A percentile compares a stretch with the other conserved stretches of the same genome.
Evolutionary conservation across 2,113 vertebrate species (phyloP).

Genomic region (Cavia porcellus): DNA sequence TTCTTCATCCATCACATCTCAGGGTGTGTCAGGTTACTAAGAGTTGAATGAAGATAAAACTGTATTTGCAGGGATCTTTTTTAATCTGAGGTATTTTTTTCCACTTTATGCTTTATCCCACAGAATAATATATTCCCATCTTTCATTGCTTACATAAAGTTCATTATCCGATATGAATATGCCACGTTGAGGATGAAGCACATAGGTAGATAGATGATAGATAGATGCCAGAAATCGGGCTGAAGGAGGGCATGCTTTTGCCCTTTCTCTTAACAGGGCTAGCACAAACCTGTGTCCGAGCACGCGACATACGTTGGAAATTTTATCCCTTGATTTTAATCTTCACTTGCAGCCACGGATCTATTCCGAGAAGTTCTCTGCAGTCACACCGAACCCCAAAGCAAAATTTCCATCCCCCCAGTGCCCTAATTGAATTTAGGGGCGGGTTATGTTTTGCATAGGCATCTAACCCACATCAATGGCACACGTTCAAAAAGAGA

Average conservation of each 20-base stretch:
- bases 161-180: not conserved
- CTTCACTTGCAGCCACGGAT: conserved; percentile 66
- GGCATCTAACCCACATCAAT: conserved; percentile 87
- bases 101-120: not conserved
- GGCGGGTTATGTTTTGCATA: conserved; percentile 83
- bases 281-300: not conserved
- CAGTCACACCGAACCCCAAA: conserved; percentile 79
- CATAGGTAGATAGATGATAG: not conserved
- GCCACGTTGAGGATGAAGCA: not conserved
- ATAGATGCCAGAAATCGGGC: not conserved
- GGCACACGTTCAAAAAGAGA: conserved; percentile 76
- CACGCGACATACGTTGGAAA: conserved; percentile 47
- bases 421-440: conserved; percentile 86
- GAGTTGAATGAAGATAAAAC: conserved; percentile 38
- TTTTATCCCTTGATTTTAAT: conserved; percentile 57
- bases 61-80: conserved; percentile 21
- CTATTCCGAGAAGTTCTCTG: conserved; percentile 73
- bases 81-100: not conserved
- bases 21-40: conserved; percentile 50
- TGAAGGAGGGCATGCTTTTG: not conserved
- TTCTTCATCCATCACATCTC: conserved; percentile 85
- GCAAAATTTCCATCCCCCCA: conserved; percentile 80
- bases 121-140: not conserved
- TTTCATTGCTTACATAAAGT: not conserved
- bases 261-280: conserved; percentile 28